These are phyloP conservation scores for Ormia ochracea DNA, from an alignment of 2,888 invertebrate species.

Conservation along the genomic window DNA sequence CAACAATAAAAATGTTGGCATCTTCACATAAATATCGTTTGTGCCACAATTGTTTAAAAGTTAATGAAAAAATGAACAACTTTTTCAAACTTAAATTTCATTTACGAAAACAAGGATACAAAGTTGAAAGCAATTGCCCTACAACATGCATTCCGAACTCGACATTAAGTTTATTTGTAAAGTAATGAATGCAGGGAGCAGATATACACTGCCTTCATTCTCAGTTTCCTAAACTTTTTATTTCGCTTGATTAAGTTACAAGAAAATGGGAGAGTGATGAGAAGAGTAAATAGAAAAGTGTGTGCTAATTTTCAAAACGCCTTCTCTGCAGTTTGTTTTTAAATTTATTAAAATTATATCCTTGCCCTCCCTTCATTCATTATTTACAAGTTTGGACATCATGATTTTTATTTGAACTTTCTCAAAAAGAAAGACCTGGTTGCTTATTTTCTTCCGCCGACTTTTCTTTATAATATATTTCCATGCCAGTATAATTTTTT, in stretches of 20 bases:
- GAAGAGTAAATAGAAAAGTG: too few relatives aligned
- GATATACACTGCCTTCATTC: too few relatives aligned
- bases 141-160: too few relatives aligned
- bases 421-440: constrained; percentile 1
- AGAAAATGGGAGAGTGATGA: too few relatives aligned
- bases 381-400: constrained; percentile 25
- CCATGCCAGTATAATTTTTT: constrained; percentile 29
- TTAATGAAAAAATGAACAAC: constrained; percentile 54
- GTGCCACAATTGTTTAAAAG: constrained; percentile 61
- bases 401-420: constrained; percentile 56
- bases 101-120: constrained; percentile 7
- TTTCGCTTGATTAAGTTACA: too few relatives aligned
- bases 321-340: too few relatives aligned
- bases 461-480: constrained; percentile 52
- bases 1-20: constrained; percentile 53
- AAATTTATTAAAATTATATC: neutral
- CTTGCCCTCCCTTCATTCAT: neutral
- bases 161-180: too few relatives aligned
- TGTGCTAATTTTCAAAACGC: too few relatives aligned
- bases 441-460: neutral
- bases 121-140: neutral
- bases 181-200: too few relatives aligned
- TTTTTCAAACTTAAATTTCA: constrained; percentile 41
- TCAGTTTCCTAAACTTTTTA: too few relatives aligned
- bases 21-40: constrained; percentile 58